phyloP scores from a whole-genome alignment of 2,888 invertebrate species.

The Chaitophorus viminalis region DNA sequence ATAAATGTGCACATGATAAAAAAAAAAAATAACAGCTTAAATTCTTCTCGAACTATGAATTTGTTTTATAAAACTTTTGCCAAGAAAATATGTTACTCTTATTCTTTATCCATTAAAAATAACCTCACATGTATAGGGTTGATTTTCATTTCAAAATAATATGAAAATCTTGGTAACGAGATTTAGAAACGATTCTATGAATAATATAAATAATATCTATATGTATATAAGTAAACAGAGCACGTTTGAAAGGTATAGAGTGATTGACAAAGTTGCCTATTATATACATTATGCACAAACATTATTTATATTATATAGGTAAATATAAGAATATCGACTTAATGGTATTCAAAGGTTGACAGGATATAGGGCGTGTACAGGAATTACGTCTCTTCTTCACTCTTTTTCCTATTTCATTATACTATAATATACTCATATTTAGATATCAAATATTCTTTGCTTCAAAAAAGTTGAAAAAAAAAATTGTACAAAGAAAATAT shows the following conservation, averaged over 20 bases:
- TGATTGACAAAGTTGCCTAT: conserved; percentile 31
- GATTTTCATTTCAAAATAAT: not conserved
- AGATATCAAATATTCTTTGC: not conserved
- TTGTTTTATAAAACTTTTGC: too few relatives aligned
- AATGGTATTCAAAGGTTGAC: conserved; percentile 33
- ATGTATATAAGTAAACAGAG: not conserved
- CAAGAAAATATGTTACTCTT: not conserved
- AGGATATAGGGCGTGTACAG: not conserved
- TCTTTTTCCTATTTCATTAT: too few relatives aligned
- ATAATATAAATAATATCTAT: not conserved
- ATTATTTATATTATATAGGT: too few relatives aligned
- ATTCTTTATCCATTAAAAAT: not conserved
- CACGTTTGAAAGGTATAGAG: conserved; percentile 23
- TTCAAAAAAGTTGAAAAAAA: not conserved
- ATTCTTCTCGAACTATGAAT: too few relatives aligned
- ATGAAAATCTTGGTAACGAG: conserved; percentile 4
- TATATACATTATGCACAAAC: too few relatives aligned
- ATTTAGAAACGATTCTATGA: conserved; percentile 17
- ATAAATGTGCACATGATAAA: too few relatives aligned
- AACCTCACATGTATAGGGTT: not conserved
- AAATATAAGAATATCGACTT: conserved; percentile 35
- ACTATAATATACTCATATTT: not conserved
- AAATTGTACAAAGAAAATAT: conserved; percentile 1
- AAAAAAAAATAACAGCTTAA: too few relatives aligned
- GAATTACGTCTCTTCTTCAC: not conserved